Conservation (phyloP, 2,797 vertebrate genomes). For the Pipistrellus nathusii region DNA sequence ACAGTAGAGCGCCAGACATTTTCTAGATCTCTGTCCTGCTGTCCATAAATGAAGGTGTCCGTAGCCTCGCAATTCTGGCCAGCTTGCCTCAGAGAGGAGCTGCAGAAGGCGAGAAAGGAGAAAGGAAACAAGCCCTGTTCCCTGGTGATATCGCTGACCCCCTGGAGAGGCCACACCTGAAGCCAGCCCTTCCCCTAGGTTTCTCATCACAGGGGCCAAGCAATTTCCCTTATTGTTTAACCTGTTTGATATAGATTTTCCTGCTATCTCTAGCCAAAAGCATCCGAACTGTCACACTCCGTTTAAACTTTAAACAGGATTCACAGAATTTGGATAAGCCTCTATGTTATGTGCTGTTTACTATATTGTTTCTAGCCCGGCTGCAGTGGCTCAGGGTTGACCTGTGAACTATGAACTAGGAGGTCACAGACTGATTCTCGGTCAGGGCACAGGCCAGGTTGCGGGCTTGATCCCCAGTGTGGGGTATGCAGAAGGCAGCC, state of each 20-base stretch:
- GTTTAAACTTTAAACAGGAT: background rate
- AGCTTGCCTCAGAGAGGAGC: background rate
- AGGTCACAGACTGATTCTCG: too few relatives aligned
- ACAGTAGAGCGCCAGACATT: background rate
- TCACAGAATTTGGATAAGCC: background rate
- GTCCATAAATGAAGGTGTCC: background rate
- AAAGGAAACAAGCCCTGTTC: background rate
- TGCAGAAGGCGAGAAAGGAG: background rate
- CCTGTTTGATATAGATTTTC: background rate
- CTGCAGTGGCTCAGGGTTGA: too few relatives aligned
- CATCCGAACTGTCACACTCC: background rate
- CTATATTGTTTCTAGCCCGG: background rate
- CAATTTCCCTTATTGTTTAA: background rate
- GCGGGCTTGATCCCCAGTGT: too few relatives aligned
- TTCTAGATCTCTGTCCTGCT: slow-evolving; percentile 4
- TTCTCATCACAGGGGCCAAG: background rate
- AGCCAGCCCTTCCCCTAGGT: background rate
- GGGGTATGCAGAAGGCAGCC: too few relatives aligned
- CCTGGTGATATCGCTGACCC: background rate
- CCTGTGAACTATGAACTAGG: too few relatives aligned
- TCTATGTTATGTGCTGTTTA: background rate
- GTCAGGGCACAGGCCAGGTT: too few relatives aligned
- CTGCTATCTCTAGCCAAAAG: background rate
- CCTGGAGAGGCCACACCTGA: background rate
- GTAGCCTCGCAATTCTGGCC: background rate